Percentiles rank a stretch among this genome's conserved stretches.
phyloP scores from a whole-genome alignment of 2,888 invertebrate genomes.

The Xestia ashworthii region DNA sequence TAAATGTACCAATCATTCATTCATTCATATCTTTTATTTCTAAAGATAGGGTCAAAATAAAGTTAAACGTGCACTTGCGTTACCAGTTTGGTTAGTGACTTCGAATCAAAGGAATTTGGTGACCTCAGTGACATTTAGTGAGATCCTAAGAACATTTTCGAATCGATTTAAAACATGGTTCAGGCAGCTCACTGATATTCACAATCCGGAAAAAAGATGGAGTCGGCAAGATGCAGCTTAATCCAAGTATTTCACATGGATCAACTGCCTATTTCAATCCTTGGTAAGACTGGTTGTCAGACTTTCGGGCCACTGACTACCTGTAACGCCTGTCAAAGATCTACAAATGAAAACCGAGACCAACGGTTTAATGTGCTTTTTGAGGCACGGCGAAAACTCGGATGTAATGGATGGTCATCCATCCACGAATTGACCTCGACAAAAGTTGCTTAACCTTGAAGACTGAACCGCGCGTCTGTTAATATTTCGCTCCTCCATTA shows the following conservation, averaged over 20 bases:
- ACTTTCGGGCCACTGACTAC: neutral
- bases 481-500: neutral
- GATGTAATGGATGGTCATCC: neutral
- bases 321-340: neutral
- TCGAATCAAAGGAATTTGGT: neutral
- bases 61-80: neutral
- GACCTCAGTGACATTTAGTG: neutral
- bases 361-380: neutral
- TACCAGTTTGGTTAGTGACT: neutral
- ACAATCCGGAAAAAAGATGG: neutral
- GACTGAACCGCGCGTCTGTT: neutral
- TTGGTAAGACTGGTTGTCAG: neutral
- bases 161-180: neutral
- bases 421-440: neutral
- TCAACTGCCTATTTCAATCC: neutral
- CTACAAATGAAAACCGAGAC: neutral
- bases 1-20: too few species aligned
- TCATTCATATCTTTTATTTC: neutral
- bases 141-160: too few species aligned
- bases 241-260: neutral
- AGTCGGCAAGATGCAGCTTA: neutral
- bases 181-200: neutral
- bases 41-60: neutral
- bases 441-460: neutral
- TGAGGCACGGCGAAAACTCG: neutral